phyloP scores from a whole-genome alignment of 2,888 invertebrate genomes.

The Argyra leucocephala region DNA sequence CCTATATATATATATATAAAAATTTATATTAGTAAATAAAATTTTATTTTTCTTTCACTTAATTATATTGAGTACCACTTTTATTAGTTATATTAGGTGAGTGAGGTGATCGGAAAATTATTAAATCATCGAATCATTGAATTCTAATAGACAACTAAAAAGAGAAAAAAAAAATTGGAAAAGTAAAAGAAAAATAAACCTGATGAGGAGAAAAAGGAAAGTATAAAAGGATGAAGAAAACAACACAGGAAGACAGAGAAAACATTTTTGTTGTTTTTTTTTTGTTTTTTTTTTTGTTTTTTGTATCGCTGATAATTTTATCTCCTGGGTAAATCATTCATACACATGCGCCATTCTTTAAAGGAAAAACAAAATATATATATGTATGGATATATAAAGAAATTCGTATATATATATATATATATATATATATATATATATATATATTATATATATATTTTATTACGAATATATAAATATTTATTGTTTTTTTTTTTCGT shows the following conservation, averaged over 20 bases:
- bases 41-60: no score
- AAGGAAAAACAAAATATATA: neutral
- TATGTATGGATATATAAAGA: neutral
- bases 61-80: no score
- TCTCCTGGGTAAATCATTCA: neutral
- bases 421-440: neutral
- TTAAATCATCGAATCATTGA: no score
- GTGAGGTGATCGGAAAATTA: no score
- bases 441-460: neutral
- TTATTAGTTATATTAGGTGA: no score
- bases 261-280: neutral
- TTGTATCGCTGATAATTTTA: neutral
- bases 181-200: neutral
- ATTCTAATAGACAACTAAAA: no score
- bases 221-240: neutral
- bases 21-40: no score
- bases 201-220: neutral
- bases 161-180: neutral
- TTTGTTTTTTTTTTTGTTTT: neutral
- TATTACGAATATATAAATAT: no score
- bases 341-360: conserved; percentile 1
- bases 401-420: neutral
- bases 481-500: no score
- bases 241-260: neutral
- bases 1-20: no score